Evolutionary conservation across 35 echinoderm and acorn worm species (phyloP), one percentile per base, ranked within the genome.

Genomic region (Heliocidaris tuberculata): DNA sequence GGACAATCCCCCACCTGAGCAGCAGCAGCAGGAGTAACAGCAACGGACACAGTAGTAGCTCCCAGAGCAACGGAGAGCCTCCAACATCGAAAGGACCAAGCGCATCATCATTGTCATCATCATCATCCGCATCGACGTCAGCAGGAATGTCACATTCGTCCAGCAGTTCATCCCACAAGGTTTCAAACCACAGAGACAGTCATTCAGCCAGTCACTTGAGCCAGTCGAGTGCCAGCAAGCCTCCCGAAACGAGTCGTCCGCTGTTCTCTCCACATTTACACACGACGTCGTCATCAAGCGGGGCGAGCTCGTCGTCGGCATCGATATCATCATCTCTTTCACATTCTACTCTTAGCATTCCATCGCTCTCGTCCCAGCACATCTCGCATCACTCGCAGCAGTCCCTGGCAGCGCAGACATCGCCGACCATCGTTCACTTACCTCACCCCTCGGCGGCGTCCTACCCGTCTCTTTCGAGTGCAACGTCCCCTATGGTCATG

Each of bases 391-490:
- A 48, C 95, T 93, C 95, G 13, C 95, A 61, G 60, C 71, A 90
- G 15, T 50, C 70, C 31, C 30, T 98, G 42, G 93, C 95, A 24
- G 89, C 95, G 10, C 95, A 95, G 50, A 94, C 95, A 16, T 97
- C 95, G 19, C 94, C 97, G 13, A 95, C 92, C 32, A 96, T 98
- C 85, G 95, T 98, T 47, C 96, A 96, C 85, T 88, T 98, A 85
- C 97, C 97, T 54, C 97, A 98, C 91, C 95, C 97, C 2, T 88
- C 96, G 29, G 95, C 94, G 31, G 49, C 95, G 19, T 95, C 96
- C 93, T 95, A 95, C 94, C 96, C 96, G 35, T 93, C 92, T 8
- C 88, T 98, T 86, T 95, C 96, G 11, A 94, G 94, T 24, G 61
- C 97, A 35, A 71, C 92, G 30, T 93, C 97, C 48, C 94, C 95